Evolutionary conservation across 2,113 vertebrate species (phyloP).

Genomic region (Clarias batrachus): DNA sequence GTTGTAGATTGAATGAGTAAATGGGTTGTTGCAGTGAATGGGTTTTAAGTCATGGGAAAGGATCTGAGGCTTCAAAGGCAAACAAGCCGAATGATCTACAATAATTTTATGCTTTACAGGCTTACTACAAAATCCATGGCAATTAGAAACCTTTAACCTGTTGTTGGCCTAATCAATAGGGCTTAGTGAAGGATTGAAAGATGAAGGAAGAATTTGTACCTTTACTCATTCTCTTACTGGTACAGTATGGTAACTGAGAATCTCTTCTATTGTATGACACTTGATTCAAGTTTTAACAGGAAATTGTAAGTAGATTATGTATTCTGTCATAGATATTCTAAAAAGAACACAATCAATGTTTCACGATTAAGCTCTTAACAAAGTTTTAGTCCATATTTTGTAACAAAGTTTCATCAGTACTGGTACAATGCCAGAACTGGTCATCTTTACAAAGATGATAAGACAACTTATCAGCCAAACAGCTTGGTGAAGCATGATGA

Average conservation of each 20-base stretch:
- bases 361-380: neutral
- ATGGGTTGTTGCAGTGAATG: neutral
- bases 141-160: constrained; percentile 5
- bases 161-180: neutral
- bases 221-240: neutral
- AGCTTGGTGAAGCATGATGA: neutral
- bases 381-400: neutral
- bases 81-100: neutral
- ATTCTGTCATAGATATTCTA: neutral
- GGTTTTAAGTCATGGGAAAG: neutral
- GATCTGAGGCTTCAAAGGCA: neutral
- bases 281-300: neutral
- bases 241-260: neutral
- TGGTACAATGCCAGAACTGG: too few relatives aligned
- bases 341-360: neutral
- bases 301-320: neutral
- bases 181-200: neutral
- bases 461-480: neutral
- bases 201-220: neutral
- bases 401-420: neutral
- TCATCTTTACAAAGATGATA: neutral
- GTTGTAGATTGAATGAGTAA: neutral
- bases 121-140: neutral
- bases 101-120: neutral
- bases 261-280: neutral